Conservation (phyloP, 2,113 vertebrate species). For the Vidua chalybeata region DNA sequence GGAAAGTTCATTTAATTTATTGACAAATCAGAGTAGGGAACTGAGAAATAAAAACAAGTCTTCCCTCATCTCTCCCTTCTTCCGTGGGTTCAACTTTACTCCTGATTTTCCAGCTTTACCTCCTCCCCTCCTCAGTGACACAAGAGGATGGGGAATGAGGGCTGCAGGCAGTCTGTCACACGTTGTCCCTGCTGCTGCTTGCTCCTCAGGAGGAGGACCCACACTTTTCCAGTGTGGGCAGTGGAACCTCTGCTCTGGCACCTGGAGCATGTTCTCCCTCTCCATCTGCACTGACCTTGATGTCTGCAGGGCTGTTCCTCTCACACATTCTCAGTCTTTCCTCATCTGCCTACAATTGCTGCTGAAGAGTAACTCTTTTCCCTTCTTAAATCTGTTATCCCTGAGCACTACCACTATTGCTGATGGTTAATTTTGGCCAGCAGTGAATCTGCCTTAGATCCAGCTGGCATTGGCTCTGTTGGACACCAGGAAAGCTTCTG, state of each 20-base stretch:
- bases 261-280: neutral
- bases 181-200: accelerated
- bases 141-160: neutral
- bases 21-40: neutral
- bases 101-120: neutral
- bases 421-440: neutral
- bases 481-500: neutral
- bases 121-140: accelerated
- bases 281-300: neutral
- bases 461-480: neutral
- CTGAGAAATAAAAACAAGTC: neutral
- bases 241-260: neutral
- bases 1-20: neutral
- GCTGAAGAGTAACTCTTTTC: neutral
- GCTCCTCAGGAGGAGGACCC: neutral
- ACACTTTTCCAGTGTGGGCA: neutral
- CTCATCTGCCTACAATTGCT: neutral
- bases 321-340: neutral
- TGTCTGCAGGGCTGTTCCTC: neutral
- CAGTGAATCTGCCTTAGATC: neutral
- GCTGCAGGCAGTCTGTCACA: neutral
- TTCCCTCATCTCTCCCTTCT: neutral
- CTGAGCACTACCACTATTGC: too few species aligned
- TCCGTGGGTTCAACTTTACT: neutral
- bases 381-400: neutral